Percentiles rank a stretch among this genome's conserved stretches.
phyloP scores from a whole-genome alignment of 2,113 vertebrate genomes.

The Nothoprocta pentlandii region DNA sequence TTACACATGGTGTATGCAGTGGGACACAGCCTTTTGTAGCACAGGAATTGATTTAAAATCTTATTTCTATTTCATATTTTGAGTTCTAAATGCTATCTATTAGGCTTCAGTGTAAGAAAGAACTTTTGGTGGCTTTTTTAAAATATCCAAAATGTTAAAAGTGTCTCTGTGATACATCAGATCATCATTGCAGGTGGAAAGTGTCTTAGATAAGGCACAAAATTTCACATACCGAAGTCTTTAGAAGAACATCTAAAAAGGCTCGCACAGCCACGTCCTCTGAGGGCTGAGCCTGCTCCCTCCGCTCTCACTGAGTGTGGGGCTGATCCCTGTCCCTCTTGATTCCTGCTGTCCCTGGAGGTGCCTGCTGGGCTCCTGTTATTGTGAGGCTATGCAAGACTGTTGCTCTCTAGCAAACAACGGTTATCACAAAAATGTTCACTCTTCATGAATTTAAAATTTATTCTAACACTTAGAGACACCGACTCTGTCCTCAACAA shows the following conservation, averaged over 20 bases:
- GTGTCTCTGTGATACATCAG: not conserved
- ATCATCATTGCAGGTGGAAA: not conserved
- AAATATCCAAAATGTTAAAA: not conserved
- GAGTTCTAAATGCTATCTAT: not conserved
- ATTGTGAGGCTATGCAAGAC: not conserved
- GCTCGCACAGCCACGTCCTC: not conserved
- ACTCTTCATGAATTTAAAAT: not conserved
- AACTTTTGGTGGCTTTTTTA: not conserved
- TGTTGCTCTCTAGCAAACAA: not conserved
- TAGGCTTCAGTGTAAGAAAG: not conserved
- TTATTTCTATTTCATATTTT: not conserved
- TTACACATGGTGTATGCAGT: not conserved
- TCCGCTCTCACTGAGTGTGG: not conserved
- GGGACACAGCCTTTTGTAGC: not conserved
- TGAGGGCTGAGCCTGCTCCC: not conserved
- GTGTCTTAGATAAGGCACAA: not conserved
- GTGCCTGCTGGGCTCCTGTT: not conserved
- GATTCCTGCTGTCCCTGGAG: not conserved
- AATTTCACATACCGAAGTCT: not conserved
- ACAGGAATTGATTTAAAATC: not conserved
- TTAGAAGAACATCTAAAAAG: not conserved
- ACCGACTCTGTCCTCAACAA: not conserved
- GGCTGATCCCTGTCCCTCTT: not conserved
- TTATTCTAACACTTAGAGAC: not conserved
- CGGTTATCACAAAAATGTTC: not conserved